These are phyloP conservation scores for Chymomyza costata DNA, from an alignment of 1,140 invertebrate genomes.

Conservation along the genomic window DNA sequence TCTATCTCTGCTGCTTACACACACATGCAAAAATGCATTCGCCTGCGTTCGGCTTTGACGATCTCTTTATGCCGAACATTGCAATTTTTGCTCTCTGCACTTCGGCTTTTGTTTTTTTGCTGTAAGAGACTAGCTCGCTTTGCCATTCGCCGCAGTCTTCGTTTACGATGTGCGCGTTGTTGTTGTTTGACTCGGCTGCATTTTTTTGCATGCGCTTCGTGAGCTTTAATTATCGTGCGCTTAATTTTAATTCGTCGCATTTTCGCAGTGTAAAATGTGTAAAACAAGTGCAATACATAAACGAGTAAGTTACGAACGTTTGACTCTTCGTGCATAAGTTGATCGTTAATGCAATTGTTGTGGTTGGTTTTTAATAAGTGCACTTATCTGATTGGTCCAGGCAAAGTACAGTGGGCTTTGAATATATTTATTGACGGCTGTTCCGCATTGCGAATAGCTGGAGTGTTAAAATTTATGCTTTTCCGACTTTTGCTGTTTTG, in stretches of 20 bases:
- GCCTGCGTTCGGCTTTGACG: neutral
- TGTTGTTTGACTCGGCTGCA: constrained; percentile 46
- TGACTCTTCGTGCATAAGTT: no score
- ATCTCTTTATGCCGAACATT: constrained; percentile 8
- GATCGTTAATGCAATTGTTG: constrained; percentile 15
- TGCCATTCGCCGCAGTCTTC: no score
- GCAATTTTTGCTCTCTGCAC: constrained; percentile 11
- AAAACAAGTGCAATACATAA: no score
- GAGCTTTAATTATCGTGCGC: constrained; percentile 21
- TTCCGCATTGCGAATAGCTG: no score
- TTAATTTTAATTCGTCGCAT: constrained; percentile 60
- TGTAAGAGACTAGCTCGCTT: no score
- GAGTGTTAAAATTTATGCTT: no score
- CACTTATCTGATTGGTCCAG: constrained; percentile 17
- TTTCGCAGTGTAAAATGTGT: constrained; percentile 30
- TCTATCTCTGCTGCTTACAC: neutral
- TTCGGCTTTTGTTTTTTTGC: constrained; percentile 14
- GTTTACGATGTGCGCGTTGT: constrained; percentile 14
- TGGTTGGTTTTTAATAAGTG: constrained; percentile 7
- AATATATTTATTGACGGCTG: no score
- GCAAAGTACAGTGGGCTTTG: no score
- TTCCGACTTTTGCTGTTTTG: no score
- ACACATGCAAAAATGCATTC: constrained; percentile 23
- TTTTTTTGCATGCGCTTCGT: constrained; percentile 41
- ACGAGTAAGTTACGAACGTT: no score